Evolutionary conservation across 2,797 vertebrate species (phyloP), one percentile per base, ranked within the genome.

Genomic region (Pelobates cultripes): DNA sequence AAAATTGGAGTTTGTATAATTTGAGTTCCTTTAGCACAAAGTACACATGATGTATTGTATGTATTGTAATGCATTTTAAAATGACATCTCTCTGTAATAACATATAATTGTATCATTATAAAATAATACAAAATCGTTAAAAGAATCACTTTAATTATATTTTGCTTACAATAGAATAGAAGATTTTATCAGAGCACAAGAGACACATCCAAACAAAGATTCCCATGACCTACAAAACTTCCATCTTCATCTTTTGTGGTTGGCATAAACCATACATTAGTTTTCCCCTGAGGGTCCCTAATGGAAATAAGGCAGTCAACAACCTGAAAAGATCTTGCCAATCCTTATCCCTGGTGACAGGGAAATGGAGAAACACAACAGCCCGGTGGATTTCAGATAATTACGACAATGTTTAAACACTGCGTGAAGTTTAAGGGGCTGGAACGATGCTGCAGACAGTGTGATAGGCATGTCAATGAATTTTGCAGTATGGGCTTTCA

Each of bases 291-390:
- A 53, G 73, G 73, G 43, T 66, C 67, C 45, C 67, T 84, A 84
- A 84, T 84, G 82, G 77, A 83, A 84, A 84, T 84, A 79, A 84
- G 68, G 47, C 77, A 84, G 77, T 57, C 77, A 79, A 72, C 82
- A 84, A 77, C 13, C 82, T 72, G 73, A 79, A 84, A 84, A 76
- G 77, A 79, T 71, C 77, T 84, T 76, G 73, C 77, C 82, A 84
- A 68, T 71, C 67, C 68, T 84, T 76, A 76, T 84, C 77, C 82
- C 77, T 47, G 8, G 77, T 57, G 82, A 79, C 73, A 84, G 77
- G 45, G 28, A 84, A 84, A 84, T 79, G 73, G 60, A 84, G 61
- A 84, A 84, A 84, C 73, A 84, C 73, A 79, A 79, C 73, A 72
- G 61, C 77, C 77, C 45, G 57, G 57, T 84, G 73, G 77, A 79